A percentile compares a stretch with the other conserved stretches of the same genome.
Conservation (phyloP, 2,113 vertebrate genomes). For the Carassius gibelio region DNA sequence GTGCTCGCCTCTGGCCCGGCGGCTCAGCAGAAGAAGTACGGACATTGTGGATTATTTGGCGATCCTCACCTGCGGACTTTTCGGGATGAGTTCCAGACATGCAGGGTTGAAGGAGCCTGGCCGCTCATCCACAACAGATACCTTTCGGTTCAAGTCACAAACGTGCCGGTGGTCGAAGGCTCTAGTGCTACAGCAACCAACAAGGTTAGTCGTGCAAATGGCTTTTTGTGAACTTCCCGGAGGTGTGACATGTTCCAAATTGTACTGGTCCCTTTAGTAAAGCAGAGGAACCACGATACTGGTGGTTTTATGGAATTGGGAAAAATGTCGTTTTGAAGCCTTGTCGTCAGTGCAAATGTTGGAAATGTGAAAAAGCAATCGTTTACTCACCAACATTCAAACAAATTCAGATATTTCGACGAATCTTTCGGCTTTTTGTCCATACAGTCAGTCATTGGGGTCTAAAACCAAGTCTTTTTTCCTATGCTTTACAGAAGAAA, state of each 20-base stretch:
- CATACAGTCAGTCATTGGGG: neutral
- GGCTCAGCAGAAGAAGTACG: conserved; percentile 74
- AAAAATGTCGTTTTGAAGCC: neutral
- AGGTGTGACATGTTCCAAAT: neutral
- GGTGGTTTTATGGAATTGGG: neutral
- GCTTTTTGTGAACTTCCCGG: neutral
- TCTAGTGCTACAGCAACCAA: conserved; percentile 83
- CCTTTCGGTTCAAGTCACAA: conserved; percentile 85
- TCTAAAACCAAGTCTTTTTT: neutral
- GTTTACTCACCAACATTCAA: too few relatives aligned
- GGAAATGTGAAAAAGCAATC: neutral
- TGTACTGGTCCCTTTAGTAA: neutral
- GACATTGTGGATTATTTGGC: conserved; percentile 84
- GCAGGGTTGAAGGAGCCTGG: conserved; percentile 84
- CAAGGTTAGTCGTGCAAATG: conserved; percentile 71
- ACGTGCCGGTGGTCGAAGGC: conserved; percentile 79
- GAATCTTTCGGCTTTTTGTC: neutral
- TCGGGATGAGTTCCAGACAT: conserved; percentile 84
- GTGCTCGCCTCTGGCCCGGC: conserved; percentile 60
- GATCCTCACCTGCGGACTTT: conserved; percentile 84
- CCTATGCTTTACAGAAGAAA: neutral
- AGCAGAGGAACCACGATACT: neutral
- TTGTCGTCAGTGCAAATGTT: neutral
- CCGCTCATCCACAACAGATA: conserved; percentile 82
- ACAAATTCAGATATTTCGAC: neutral